Conservation (phyloP, 2,888 invertebrate species). For the Tupiocoris notatus region DNA sequence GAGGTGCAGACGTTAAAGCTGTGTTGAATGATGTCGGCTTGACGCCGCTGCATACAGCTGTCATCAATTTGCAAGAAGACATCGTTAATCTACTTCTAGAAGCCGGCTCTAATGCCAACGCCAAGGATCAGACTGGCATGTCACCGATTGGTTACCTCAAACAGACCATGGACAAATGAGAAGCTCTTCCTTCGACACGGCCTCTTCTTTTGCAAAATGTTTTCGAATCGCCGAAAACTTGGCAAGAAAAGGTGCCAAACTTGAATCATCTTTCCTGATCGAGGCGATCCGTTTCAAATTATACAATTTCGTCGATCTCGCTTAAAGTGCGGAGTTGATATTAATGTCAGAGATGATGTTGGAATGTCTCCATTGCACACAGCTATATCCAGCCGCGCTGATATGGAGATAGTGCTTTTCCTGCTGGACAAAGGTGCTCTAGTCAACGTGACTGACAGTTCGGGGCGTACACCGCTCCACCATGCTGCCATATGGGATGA, state of each 20-base stretch:
- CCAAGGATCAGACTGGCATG: background rate
- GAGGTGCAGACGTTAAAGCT: slow-evolving; percentile 10
- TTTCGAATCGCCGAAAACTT: background rate
- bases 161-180: slow-evolving; percentile 1
- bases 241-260: background rate
- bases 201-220: background rate
- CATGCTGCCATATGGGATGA: background rate
- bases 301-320: background rate
- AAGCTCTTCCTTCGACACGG: background rate
- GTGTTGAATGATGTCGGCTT: background rate
- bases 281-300: background rate
- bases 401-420: background rate
- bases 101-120: slow-evolving; percentile 14
- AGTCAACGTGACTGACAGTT: slow-evolving; percentile 4
- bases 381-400: background rate
- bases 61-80: slow-evolving; percentile 4
- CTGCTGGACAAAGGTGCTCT: slow-evolving; percentile 13
- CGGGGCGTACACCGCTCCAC: background rate
- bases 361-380: background rate
- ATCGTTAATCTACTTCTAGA: slow-evolving; percentile 1
- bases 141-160: slow-evolving; percentile 2
- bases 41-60: slow-evolving; percentile 23
- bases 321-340: slow-evolving; percentile 1
- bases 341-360: slow-evolving; percentile 6
- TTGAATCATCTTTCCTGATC: background rate